Evolutionary conservation across 2,113 vertebrate species (phyloP).

Genomic region (Himantopus leucocephalus): DNA sequence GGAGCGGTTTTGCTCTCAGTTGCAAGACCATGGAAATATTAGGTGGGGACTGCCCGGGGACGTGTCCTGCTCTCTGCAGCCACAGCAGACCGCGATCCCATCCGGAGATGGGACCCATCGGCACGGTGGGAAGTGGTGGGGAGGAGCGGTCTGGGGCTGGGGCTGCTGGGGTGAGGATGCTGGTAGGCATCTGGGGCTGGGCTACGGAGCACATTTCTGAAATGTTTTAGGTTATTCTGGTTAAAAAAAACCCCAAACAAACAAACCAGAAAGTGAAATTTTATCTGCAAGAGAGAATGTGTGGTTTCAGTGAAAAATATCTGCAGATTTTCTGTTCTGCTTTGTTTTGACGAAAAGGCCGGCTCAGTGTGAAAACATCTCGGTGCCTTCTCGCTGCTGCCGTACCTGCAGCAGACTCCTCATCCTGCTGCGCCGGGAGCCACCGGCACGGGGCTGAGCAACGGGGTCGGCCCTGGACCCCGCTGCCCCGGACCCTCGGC

Average conservation of each 20-base stretch:
- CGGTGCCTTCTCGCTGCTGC: not conserved
- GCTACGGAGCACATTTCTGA: not conserved
- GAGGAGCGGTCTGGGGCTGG: rapidly evolving
- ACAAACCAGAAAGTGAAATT: slow-evolving; percentile 14
- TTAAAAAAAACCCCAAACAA: not conserved
- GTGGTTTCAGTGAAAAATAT: not conserved
- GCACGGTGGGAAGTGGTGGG: rapidly evolving
- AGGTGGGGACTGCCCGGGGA: not conserved
- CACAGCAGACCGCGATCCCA: not conserved
- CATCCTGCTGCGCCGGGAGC: not conserved
- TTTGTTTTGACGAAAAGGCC: not conserved
- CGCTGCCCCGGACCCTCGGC: rapidly evolving
- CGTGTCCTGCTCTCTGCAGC: not conserved
- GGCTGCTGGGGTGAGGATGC: not conserved
- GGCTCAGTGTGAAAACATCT: not conserved
- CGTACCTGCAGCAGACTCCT: not conserved
- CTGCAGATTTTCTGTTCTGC: not conserved
- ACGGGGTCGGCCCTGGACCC: not conserved
- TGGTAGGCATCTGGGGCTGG: not conserved
- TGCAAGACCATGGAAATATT: not conserved
- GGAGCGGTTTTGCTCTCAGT: no score
- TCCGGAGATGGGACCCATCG: not conserved
- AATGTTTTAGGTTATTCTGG: slow-evolving; percentile 35
- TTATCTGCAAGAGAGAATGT: not conserved
- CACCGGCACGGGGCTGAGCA: not conserved